Evolutionary conservation across 2,888 invertebrate species (phyloP).

Genomic region (Fissipunctia ypsillon): DNA sequence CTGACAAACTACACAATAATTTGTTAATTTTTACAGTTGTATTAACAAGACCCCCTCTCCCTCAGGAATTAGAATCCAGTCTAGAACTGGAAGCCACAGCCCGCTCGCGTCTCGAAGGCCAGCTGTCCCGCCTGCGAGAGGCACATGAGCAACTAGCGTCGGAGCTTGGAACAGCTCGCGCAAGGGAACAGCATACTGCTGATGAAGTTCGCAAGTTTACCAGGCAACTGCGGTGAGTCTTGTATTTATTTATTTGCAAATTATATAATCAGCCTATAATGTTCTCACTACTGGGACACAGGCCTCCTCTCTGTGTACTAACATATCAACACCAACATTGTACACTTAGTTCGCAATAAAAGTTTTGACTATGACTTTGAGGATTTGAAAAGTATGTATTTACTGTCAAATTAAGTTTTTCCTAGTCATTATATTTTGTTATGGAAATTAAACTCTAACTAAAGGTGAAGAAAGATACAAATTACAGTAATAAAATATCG

Average conservation of each 20-base stretch:
- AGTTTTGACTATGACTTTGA: no score
- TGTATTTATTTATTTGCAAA: background rate
- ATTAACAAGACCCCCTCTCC: no score
- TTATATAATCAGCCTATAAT: no score
- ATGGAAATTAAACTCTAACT: background rate
- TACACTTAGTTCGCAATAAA: no score
- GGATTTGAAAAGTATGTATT: no score
- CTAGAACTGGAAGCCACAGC: conserved; percentile 97
- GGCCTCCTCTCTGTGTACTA: no score
- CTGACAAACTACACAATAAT: no score
- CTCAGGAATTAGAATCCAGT: conserved; percentile 97
- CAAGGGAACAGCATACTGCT: conserved; percentile 94
- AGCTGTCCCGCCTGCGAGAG: conserved; percentile 87
- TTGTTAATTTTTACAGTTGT: no score
- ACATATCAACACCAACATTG: no score
- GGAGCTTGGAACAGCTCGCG: conserved; percentile 93
- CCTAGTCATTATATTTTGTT: background rate
- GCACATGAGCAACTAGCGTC: conserved; percentile 86
- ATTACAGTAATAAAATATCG: no score
- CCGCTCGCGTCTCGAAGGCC: conserved; percentile 95
- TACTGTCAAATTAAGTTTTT: background rate
- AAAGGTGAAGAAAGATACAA: background rate
- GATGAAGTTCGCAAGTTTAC: conserved; percentile 93
- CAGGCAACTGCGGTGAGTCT: conserved; percentile 80
- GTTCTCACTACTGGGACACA: no score